Evolutionary conservation across 2,797 vertebrate genomes (phyloP), one percentile per base, ranked within the genome.

Genomic region (Sylvia borin): DNA sequence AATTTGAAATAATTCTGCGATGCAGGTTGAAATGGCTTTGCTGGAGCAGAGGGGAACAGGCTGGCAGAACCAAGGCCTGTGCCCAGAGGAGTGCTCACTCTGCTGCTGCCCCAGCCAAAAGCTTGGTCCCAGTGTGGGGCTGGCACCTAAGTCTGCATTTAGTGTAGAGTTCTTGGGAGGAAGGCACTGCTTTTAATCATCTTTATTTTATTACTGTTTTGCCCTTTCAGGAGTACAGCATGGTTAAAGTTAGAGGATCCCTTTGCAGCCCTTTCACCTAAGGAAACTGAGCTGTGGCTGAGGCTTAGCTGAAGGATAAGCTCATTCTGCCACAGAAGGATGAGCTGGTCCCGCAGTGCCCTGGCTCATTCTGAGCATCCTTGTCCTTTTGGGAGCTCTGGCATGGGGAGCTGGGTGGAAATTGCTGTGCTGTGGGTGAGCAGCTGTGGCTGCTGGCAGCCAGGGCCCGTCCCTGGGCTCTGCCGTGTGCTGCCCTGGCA

Each of bases 71-170:
- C 0, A 1, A 32, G 45, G 6, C 16, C 21, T 34, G 2, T 68
- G 53, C 62, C 77, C 10, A 0, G 29, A 24, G 43, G 43, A 65
- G 36, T 0, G 0, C 18, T 54, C 1, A 2, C 47, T 45, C 50
- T 31, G 34, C 62, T 74, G 3, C 66, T 3, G 2, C 12, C 36
- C 36, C 25, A 7, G 62, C 31, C 50, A 16, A 16, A 42, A 51
- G 40, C 3, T 1, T 15, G 11, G 26, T n/a, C 32, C 62, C 15
- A 1, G 8, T 1, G 5, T 11, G 38, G 43, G 17, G 10, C n/a
- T 57, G 29, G 38, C 34, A 40, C 58, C 71, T 2, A 5, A 20
- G n/a, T 3, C 15, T 24, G 22, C 14, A 0, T 10, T 50, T 31
- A 51, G 10, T 24, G 13, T 11, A 14, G 67, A 29, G 34, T 58